Evolutionary conservation across 2,888 invertebrate genomes (phyloP), one percentile per base, ranked within the genome.

Genomic region (Rhamphomyia laevipes): DNA sequence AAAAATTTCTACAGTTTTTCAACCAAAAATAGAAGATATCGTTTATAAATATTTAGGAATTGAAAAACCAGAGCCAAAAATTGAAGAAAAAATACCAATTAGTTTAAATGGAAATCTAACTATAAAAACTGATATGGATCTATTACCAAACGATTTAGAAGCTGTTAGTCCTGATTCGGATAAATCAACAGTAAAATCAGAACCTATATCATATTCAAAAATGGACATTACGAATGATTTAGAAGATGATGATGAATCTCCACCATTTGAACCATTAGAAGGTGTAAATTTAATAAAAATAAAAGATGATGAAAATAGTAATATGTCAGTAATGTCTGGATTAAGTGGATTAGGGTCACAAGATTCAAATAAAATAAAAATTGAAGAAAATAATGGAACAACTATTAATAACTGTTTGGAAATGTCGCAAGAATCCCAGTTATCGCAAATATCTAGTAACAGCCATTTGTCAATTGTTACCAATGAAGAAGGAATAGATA

Each of bases 1-100:
- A 0, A 94, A 94, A 74, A 86, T 94, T 9, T 81, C 83, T 54
- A 80, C 86, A 3, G 81, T 89, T 12, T 91, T 94, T 65, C 83
- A 88, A 63, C 89, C 93, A 1, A 84, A 88, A 75, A 87, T 95
- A 10, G 91, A 92, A 68, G 88, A 91, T 60, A 81, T 91, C 15
- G 86, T 92, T 0, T 93, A 91, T 63, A 86, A 85, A 65, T 86
- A 82, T 66, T 71, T 94, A 42, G 91, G 91, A 1, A 78, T 93
- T 45, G 80, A 87, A 48, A 79, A 81, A 57, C 86, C 86, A 38
- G 77, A 78, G 54, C 65, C 65, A 1, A 63, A 68, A 45, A 63
- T 53, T 4, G 48, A 50, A 21, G 31, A 45, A 4, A 48, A 51
- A 11, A 35, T 35, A 35, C 4, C n/a, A n/a, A n/a, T 35, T 23